Conservation (phyloP, 2,113 vertebrate genomes). For the Amblyopsis rosae region DNA sequence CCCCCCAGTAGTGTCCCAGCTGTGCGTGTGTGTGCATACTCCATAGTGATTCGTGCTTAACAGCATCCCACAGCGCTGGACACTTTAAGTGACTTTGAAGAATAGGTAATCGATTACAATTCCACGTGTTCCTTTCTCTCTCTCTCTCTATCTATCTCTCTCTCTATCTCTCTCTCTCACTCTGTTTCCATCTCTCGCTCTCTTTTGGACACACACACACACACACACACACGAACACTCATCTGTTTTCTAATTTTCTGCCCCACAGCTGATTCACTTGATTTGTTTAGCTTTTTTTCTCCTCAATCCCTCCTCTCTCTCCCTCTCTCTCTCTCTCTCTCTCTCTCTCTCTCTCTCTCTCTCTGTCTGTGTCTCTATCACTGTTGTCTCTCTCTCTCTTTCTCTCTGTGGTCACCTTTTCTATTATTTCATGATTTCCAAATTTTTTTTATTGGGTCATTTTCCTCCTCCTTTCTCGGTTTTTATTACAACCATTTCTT, state of each 20-base stretch:
- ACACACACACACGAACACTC: background rate
- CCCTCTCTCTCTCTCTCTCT: no score
- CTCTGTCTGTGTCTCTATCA: no score
- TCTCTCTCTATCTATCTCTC: constrained; percentile 36
- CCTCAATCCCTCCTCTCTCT: background rate
- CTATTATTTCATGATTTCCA: no score
- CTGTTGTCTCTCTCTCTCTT: no score
- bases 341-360: no score
- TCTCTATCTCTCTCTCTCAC: background rate
- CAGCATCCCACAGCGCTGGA: constrained; percentile 80
- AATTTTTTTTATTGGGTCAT: no score
- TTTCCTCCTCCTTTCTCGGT: no score
- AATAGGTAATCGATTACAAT: constrained; percentile 95
- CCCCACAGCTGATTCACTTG: background rate
- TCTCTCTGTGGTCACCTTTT: background rate
- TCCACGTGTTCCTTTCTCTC: constrained; percentile 75
- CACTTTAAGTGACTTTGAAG: constrained; percentile 92
- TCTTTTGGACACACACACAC: background rate
- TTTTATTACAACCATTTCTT: no score
- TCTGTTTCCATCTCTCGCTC: background rate
- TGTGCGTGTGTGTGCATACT: constrained; percentile 86
- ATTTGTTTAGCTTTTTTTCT: constrained; percentile 1
- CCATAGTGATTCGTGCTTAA: constrained; percentile 79
- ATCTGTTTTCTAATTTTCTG: background rate
- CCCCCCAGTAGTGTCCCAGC: constrained; percentile 12